Conservation (phyloP, 1,140 invertebrate genomes). For the Pomacea maculata region DNA sequence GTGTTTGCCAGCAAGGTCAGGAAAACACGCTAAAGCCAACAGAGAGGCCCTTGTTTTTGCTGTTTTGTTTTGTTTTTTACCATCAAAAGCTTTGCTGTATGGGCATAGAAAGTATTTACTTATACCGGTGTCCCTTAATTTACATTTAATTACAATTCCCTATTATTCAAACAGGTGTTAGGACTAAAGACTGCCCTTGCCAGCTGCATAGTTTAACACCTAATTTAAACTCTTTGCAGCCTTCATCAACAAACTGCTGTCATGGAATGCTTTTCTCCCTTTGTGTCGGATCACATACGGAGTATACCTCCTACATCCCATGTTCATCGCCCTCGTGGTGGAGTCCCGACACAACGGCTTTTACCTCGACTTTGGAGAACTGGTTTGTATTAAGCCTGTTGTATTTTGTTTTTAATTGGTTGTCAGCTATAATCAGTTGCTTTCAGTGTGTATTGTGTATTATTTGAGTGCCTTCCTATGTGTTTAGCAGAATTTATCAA, state of each 20-base stretch:
- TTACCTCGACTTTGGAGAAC: constrained; percentile 1
- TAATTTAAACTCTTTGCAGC: constrained; percentile 30
- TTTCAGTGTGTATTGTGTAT: too few relatives aligned
- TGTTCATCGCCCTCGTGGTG: constrained; percentile 65
- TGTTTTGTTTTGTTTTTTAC: too few relatives aligned
- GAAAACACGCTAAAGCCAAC: too few relatives aligned
- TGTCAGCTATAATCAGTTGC: too few relatives aligned
- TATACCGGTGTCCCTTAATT: neutral
- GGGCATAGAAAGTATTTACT: neutral
- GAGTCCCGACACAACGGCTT: constrained; percentile 8
- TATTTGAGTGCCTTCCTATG: too few relatives aligned
- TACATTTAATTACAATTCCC: neutral
- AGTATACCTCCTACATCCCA: constrained; percentile 68
- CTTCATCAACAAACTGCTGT: constrained; percentile 43
- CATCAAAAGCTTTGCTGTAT: neutral
- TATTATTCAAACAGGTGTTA: neutral
- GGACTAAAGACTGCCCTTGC: neutral
- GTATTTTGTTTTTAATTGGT: too few relatives aligned
- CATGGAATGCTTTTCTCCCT: constrained; percentile 37
- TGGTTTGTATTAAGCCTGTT: constrained; percentile 16
- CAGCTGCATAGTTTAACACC: neutral
- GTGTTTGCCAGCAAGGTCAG: too few relatives aligned
- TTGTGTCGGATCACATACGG: constrained; percentile 44
- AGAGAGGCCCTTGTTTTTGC: too few relatives aligned
- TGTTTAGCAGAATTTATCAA: too few relatives aligned